Evolutionary conservation across 2,113 vertebrate genomes (phyloP).

Genomic region (Gobius niger): DNA sequence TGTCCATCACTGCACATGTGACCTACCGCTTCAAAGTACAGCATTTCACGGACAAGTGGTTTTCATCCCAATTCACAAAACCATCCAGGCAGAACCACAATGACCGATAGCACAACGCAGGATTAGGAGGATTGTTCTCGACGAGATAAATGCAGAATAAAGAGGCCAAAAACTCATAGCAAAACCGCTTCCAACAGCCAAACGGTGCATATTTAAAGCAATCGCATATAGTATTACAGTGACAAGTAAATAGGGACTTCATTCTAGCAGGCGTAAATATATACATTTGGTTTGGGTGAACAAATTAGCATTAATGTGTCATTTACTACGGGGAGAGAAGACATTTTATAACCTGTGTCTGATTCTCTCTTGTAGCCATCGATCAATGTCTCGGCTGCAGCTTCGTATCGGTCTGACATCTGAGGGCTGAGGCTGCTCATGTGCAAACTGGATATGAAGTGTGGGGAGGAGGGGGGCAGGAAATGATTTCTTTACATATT

Average conservation of each 20-base stretch:
- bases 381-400: slow-evolving; percentile 28
- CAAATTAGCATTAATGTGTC: slow-evolving; percentile 16
- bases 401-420: background rate
- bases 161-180: background rate
- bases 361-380: slow-evolving; percentile 18
- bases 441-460: slow-evolving; percentile 8
- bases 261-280: background rate
- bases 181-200: slow-evolving; percentile 12
- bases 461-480: slow-evolving; percentile 1
- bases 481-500: slow-evolving; percentile 19
- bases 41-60: slow-evolving; percentile 26
- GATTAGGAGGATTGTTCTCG: slow-evolving; percentile 14
- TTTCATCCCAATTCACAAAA: slow-evolving; percentile 25
- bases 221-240: slow-evolving; percentile 2
- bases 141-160: background rate
- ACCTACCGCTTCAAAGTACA: slow-evolving; percentile 18
- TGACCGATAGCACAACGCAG: slow-evolving; percentile 31
- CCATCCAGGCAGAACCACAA: slow-evolving; percentile 39
- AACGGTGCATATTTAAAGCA: background rate
- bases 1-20: slow-evolving; percentile 13
- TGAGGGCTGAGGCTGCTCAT: slow-evolving; percentile 16
- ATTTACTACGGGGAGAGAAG: slow-evolving; percentile 19
- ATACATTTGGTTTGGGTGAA: slow-evolving; percentile 4
- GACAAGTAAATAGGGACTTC: background rate
- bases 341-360: slow-evolving; percentile 16